These are phyloP conservation scores for Zeuzera pyrina DNA, from an alignment of 2,888 invertebrate genomes.

Conservation along the genomic window DNA sequence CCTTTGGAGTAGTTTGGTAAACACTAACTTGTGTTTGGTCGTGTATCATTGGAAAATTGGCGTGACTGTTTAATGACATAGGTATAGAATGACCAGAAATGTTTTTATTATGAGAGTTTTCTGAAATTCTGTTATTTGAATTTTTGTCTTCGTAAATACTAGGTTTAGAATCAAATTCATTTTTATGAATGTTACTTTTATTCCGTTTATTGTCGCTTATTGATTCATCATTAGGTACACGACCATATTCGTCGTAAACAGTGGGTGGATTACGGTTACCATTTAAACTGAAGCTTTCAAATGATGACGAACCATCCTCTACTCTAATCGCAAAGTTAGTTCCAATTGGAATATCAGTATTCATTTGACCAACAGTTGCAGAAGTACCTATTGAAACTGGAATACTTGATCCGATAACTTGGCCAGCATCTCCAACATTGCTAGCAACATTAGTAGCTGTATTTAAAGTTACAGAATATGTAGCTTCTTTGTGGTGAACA, in stretches of 20 bases:
- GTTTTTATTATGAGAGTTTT: not conserved
- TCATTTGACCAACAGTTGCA: slow-evolving; percentile 37
- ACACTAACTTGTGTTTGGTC: no score
- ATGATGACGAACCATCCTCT: slow-evolving; percentile 46
- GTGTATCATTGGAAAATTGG: slow-evolving; percentile 63
- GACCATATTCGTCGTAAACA: slow-evolving; percentile 27
- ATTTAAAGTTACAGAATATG: slow-evolving; percentile 51
- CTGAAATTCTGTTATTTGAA: no score
- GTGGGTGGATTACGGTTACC: slow-evolving; percentile 31
- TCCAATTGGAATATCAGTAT: slow-evolving; percentile 62
- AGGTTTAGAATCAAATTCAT: no score
- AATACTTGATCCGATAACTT: slow-evolving; percentile 51
- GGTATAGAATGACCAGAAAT: slow-evolving; percentile 18
- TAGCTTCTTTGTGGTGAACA: slow-evolving; percentile 33
- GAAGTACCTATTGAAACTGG: slow-evolving; percentile 43
- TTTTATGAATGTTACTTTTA: slow-evolving; percentile 28
- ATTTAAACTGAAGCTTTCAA: slow-evolving; percentile 40
- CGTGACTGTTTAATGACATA: slow-evolving; percentile 54
- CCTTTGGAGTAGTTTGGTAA: slow-evolving; percentile 20
- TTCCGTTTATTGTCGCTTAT: slow-evolving; percentile 55
- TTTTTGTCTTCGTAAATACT: no score
- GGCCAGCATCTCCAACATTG: slow-evolving; percentile 34
- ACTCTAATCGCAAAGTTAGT: slow-evolving; percentile 66
- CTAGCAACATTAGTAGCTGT: slow-evolving; percentile 51
- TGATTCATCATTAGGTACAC: slow-evolving; percentile 27